phyloP scores from a whole-genome alignment of 2,797 vertebrate genomes.

The Acanthurus leucopareius region DNA sequence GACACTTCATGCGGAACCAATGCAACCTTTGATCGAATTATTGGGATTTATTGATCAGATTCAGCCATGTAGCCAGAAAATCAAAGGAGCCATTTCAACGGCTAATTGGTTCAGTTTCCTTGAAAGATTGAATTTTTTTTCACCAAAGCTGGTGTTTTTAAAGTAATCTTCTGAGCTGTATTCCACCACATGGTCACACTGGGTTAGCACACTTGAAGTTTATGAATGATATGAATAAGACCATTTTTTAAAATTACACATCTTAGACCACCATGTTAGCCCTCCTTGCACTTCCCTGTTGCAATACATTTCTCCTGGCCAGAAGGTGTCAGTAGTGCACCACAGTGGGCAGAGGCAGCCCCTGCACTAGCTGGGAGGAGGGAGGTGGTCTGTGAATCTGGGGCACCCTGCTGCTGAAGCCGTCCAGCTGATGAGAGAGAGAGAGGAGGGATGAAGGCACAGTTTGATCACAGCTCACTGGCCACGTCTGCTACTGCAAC shows the following conservation, averaged over 20 bases:
- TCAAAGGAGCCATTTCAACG: slow-evolving; percentile 21
- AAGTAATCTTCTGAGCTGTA: not conserved
- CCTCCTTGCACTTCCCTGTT: not conserved
- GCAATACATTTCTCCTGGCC: slow-evolving; percentile 23
- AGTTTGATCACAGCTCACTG: slow-evolving; percentile 82
- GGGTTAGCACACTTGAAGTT: not conserved
- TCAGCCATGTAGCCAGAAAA: not conserved
- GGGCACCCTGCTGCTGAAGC: slow-evolving; percentile 81
- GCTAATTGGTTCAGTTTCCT: not conserved
- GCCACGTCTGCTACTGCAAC: slow-evolving; percentile 79
- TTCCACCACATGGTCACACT: not conserved
- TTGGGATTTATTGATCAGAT: slow-evolving; percentile 38
- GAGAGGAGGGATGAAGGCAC: slow-evolving; percentile 67
- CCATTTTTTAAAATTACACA: not conserved
- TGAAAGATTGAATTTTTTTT: not conserved
- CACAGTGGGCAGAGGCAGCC: slow-evolving; percentile 18
- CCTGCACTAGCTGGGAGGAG: slow-evolving; percentile 55
- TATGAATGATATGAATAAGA: not conserved
- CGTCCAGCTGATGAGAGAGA: slow-evolving; percentile 77
- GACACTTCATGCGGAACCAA: slow-evolving; percentile 7
- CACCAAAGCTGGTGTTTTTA: not conserved
- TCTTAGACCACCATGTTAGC: not conserved
- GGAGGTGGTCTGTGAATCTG: slow-evolving; percentile 75
- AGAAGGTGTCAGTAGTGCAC: slow-evolving; percentile 72
- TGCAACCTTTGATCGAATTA: slow-evolving; percentile 31